Base-by-base conservation (phyloP, 1,140 invertebrate species). In the Agrilus planipennis region DNA sequence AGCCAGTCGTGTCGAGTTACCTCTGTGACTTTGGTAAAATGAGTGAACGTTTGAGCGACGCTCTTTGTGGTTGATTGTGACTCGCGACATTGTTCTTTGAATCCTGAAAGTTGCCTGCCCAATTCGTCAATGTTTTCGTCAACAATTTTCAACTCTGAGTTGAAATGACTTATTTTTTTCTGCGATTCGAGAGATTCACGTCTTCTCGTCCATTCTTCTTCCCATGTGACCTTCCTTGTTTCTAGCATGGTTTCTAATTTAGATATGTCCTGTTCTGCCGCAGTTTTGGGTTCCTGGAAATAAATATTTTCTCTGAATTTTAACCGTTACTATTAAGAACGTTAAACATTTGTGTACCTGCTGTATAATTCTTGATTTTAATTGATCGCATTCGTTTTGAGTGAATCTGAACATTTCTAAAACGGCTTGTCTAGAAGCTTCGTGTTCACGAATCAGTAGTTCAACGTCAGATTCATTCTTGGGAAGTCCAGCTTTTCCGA, bases 11-110 rank as follows among this genome's bases (percentile, higher is more conserved):
- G n/a, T n/a, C n/a, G n/a, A 37, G 40, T 69, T 67, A 86, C 83
- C 67, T 77, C 68, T 49, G 88, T 76, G 32, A 82, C 87, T 63
- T 77, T 77, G 63, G 88, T 81, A 59, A 89, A 88, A 47, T 84
- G 76, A 32, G 69, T 67, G 57, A 86, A 89, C 28, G 79, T 76
- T 37, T 74, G 64, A 7, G 80, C 78, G 37, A 77, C 79, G 30
- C 76, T 72, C 58, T 73, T 76, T 1, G 81, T 80, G 22, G 76
- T 69, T 7, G 71, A 64, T 41, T 84, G 60, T 51, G 78, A 84
- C 53, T 85, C 81, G 11, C 81, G 79, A 58, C 76, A 81, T 60
- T 79, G 73, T 34, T 73, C 73, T 57, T 71, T 70, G 49, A 80
- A 70, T 25, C 71, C 68, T 40, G 62, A 43, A 44, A 84, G 63